Conservation (phyloP, 2,888 invertebrate species). For the Ypsolopha scabrella region DNA sequence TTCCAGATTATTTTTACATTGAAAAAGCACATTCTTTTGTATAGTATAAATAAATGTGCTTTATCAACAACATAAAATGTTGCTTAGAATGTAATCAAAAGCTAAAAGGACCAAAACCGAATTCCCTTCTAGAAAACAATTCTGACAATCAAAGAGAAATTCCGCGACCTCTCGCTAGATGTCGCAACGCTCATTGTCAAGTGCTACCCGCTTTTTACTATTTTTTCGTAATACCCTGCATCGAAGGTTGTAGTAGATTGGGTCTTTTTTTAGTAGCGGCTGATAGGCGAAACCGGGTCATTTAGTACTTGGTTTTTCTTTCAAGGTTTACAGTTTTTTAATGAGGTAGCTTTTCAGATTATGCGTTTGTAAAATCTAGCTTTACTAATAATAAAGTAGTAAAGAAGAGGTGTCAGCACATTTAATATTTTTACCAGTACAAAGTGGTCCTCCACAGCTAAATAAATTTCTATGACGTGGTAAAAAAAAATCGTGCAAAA, state of each 20-base stretch:
- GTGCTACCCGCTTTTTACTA: slow-evolving; percentile 9
- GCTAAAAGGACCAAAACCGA: too few species aligned
- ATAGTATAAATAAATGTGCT: too few species aligned
- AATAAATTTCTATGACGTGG: too few species aligned
- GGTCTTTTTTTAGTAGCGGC: slow-evolving; percentile 4
- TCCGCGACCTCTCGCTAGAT: slow-evolving; percentile 34
- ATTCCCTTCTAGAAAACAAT: not conserved
- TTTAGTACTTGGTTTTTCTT: not conserved
- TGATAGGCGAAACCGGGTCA: slow-evolving; percentile 10
- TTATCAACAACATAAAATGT: too few species aligned
- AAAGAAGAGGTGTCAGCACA: too few species aligned
- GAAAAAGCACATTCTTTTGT: too few species aligned
- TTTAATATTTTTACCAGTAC: too few species aligned
- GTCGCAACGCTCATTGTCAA: slow-evolving; percentile 5
- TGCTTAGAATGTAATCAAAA: too few species aligned
- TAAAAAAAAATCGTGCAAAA: too few species aligned
- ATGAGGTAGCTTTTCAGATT: not conserved
- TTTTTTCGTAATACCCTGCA: slow-evolving; percentile 12
- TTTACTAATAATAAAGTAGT: not conserved
- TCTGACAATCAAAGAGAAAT: slow-evolving; percentile 34
- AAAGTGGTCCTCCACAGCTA: too few species aligned
- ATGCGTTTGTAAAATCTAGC: not conserved
- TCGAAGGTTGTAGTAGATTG: slow-evolving; percentile 12
- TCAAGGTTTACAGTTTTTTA: not conserved
- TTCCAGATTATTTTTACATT: too few species aligned